Conservation (phyloP, 2,113 vertebrate genomes). For the Jaculus jaculus region DNA sequence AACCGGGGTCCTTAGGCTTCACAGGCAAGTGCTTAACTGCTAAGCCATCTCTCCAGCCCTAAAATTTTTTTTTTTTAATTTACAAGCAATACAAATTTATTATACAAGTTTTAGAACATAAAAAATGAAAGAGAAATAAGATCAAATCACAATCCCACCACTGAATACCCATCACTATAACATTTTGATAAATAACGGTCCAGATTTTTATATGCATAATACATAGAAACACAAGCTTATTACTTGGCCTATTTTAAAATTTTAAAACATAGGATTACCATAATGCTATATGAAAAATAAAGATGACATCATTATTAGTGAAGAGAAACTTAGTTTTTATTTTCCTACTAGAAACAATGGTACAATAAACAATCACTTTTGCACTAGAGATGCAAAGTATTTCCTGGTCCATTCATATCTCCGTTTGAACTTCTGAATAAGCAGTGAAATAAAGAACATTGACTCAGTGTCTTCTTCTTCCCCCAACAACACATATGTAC, state of each 20-base stretch:
- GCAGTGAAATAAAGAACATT: neutral
- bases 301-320: neutral
- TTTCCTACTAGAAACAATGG: neutral
- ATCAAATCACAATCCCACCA: neutral
- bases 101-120: neutral
- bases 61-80: no score
- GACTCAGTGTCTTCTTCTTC: no score
- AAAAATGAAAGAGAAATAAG: constrained; percentile 1
- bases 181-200: constrained; percentile 3
- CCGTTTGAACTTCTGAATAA: neutral
- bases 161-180: neutral
- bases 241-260: constrained; percentile 33
- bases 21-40: no score
- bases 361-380: constrained; percentile 15
- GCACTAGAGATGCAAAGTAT: neutral
- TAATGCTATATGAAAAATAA: constrained; percentile 17
- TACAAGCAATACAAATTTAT: no score
- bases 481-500: no score
- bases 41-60: no score
- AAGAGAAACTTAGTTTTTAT: constrained; percentile 12
- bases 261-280: neutral
- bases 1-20: no score
- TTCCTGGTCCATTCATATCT: neutral
- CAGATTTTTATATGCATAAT: constrained; percentile 24
- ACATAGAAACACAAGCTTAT: neutral